phyloP scores from a whole-genome alignment of 2,888 invertebrate genomes.

The Macrostomum cliftonense region DNA sequence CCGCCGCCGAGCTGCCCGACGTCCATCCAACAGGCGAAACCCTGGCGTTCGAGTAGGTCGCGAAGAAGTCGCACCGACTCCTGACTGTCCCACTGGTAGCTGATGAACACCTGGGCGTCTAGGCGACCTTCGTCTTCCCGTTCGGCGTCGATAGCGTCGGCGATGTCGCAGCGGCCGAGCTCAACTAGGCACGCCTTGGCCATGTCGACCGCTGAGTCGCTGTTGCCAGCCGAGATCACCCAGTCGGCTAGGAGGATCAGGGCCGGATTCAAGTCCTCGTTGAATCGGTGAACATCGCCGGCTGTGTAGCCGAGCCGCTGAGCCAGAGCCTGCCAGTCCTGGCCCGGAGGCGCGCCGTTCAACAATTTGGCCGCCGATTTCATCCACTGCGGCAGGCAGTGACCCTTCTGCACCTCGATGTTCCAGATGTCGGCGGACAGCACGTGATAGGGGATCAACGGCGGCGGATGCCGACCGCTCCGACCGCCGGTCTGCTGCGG shows the following conservation, averaged over 20 bases:
- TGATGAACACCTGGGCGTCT: constrained; percentile 34
- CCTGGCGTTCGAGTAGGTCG: constrained; percentile 32
- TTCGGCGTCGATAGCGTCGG: constrained; percentile 24
- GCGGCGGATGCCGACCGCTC: not conserved
- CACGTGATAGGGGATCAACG: not conserved
- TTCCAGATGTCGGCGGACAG: constrained; percentile 13
- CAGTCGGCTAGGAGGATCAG: constrained; percentile 36
- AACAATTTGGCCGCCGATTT: constrained; percentile 37
- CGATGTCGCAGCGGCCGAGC: constrained; percentile 29
- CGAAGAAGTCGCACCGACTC: constrained; percentile 31
- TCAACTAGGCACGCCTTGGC: constrained; percentile 33
- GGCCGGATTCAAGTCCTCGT: constrained; percentile 34
- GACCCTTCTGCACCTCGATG: constrained; percentile 22
- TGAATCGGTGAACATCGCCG: constrained; percentile 15
- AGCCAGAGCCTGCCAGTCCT: constrained; percentile 36
- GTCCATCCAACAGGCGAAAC: constrained; percentile 40
- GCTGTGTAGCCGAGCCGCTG: constrained; percentile 24
- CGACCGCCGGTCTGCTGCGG: not conserved
- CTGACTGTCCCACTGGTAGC: constrained; percentile 40
- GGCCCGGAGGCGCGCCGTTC: constrained; percentile 30
- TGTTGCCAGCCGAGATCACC: constrained; percentile 37
- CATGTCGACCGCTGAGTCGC: constrained; percentile 37
- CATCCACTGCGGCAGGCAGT: constrained; percentile 32
- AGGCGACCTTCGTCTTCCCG: constrained; percentile 14
- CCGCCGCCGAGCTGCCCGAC: constrained; percentile 38